Evolutionary conservation across 2,113 vertebrate genomes (phyloP).

Genomic region (Hiodon tergisus): DNA sequence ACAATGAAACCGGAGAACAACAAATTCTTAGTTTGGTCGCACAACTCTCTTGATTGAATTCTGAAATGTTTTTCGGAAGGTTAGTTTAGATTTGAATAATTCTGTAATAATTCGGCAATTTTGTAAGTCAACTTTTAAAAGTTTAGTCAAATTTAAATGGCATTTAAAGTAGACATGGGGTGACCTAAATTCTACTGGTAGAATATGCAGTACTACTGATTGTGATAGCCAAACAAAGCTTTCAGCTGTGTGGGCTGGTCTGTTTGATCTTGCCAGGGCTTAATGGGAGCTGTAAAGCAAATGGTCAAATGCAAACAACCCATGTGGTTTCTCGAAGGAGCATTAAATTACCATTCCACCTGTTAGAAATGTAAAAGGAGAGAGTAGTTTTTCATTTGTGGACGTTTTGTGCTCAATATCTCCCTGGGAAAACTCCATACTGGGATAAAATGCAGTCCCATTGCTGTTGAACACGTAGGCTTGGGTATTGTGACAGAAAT

Average conservation of each 20-base stretch:
- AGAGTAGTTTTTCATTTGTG: slow-evolving; percentile 19
- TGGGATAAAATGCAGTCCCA: not conserved
- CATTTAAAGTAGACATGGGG: too few species aligned
- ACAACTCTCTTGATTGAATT: too few species aligned
- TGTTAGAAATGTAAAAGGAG: slow-evolving; percentile 42
- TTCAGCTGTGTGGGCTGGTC: slow-evolving; percentile 28
- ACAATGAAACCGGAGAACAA: too few species aligned
- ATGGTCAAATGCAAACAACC: slow-evolving; percentile 29
- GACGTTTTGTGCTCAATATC: not conserved
- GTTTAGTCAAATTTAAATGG: too few species aligned
- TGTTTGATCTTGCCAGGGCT: slow-evolving; percentile 8
- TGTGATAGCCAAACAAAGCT: slow-evolving; percentile 31
- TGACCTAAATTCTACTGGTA: too few species aligned
- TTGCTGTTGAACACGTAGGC: not conserved
- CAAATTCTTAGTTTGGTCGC: too few species aligned
- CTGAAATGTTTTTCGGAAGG: too few species aligned
- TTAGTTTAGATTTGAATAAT: too few species aligned
- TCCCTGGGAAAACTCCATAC: not conserved
- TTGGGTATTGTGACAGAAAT: not conserved
- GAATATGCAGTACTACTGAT: too few species aligned
- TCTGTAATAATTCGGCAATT: too few species aligned
- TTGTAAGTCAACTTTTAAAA: too few species aligned
- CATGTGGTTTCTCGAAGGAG: slow-evolving; percentile 15
- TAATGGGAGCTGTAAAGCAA: slow-evolving; percentile 36
- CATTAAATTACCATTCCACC: slow-evolving; percentile 42